phyloP scores from a whole-genome alignment of 1,140 invertebrate species.

The Delia radicum region DNA sequence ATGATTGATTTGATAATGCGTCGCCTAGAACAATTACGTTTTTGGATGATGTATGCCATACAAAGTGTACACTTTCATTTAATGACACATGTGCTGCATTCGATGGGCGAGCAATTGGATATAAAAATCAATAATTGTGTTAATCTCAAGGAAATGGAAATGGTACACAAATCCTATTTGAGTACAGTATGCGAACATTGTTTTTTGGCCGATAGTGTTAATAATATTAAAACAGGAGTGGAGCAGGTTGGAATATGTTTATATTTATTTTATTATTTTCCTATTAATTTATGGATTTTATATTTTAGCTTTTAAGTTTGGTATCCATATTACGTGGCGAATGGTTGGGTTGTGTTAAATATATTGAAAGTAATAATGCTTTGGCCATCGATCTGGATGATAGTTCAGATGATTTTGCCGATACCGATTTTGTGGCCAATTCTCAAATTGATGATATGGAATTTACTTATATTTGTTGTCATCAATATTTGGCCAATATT shows the following conservation, averaged over 20 bases:
- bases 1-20: conserved; percentile 43
- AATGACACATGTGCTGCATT: conserved; percentile 40
- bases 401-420: not conserved
- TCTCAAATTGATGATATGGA: conserved; percentile 45
- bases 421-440: conserved; percentile 34
- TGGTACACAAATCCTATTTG: conserved; percentile 39
- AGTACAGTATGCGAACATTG: conserved; percentile 37
- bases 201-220: conserved; percentile 35
- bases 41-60: conserved; percentile 47
- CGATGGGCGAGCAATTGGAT: conserved; percentile 38
- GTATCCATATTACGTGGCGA: conserved; percentile 28
- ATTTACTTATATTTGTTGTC: conserved; percentile 46
- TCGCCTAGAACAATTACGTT: conserved; percentile 50
- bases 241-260: too few species aligned
- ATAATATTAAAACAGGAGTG: conserved; percentile 34
- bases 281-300: too few species aligned
- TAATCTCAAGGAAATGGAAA: conserved; percentile 37
- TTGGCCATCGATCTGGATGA: conserved; percentile 15
- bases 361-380: conserved; percentile 26
- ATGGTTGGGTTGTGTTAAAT: conserved; percentile 37
- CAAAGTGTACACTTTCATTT: conserved; percentile 45
- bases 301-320: conserved; percentile 29
- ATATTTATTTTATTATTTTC: not conserved
- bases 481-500: conserved; percentile 40
- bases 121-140: conserved; percentile 29